Evolutionary conservation across 2,113 vertebrate genomes (phyloP).

Genomic region (Coptodon bakossiorum): DNA sequence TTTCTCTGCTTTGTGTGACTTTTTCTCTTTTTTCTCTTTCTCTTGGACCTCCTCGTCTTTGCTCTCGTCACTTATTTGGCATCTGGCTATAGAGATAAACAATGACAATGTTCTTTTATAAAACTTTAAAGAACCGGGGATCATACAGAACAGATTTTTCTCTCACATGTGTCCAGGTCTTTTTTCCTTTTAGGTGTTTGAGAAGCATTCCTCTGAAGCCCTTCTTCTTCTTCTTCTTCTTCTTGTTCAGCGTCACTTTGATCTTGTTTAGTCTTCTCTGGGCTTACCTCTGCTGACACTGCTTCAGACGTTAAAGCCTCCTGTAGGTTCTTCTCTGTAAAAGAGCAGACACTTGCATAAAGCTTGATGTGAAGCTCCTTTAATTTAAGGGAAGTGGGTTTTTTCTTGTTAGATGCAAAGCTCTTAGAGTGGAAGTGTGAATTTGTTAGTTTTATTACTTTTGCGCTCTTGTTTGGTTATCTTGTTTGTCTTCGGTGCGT

Average conservation of each 20-base stretch:
- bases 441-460: slow-evolving; percentile 13
- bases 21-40: slow-evolving; percentile 36
- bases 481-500: slow-evolving; percentile 41
- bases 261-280: slow-evolving; percentile 13
- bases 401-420: neutral
- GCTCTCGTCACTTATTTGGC: slow-evolving; percentile 68
- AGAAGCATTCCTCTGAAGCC: neutral
- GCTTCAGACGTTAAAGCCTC: slow-evolving; percentile 19
- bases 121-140: neutral
- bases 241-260: slow-evolving; percentile 22
- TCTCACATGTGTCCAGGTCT: slow-evolving; percentile 57
- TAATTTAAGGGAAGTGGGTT: neutral
- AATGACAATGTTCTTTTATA: neutral
- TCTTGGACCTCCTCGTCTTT: slow-evolving; percentile 50
- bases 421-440: neutral
- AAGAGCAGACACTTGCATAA: neutral
- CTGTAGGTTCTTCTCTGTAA: slow-evolving; percentile 39
- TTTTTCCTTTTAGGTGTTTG: slow-evolving; percentile 50
- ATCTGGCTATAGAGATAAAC: slow-evolving; percentile 44
- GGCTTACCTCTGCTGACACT: slow-evolving; percentile 23
- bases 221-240: slow-evolving; percentile 3
- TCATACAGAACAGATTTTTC: neutral
- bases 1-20: slow-evolving; percentile 46
- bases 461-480: slow-evolving; percentile 43
- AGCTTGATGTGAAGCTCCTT: neutral